Percentiles rank a stretch among this genome's conserved stretches.
Evolutionary conservation across 2,113 vertebrate species (phyloP).

Genomic region (Romanogobio albipinnatus): DNA sequence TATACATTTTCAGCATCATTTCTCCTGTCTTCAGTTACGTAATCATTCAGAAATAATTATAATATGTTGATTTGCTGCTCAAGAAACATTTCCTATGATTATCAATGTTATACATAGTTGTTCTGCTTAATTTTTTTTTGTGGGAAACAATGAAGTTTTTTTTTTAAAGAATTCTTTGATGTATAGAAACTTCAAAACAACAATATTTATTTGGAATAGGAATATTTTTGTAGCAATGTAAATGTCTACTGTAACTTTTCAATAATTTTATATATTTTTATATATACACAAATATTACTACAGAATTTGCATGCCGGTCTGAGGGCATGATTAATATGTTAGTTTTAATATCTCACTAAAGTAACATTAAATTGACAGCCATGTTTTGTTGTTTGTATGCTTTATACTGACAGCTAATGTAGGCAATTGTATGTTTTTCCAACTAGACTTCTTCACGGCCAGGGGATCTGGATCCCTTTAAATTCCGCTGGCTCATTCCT

Average conservation of each 20-base stretch:
- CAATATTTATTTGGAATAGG: no score
- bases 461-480: slow-evolving; percentile 89
- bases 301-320: not conserved
- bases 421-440: slow-evolving; percentile 17
- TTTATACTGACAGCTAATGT: not conserved
- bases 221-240: not conserved
- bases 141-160: not conserved
- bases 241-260: not conserved
- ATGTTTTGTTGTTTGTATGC: not conserved
- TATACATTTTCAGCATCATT: not conserved
- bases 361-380: not conserved
- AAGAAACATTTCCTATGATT: not conserved
- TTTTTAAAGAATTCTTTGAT: not conserved
- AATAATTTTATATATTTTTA: not conserved
- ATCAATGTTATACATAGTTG: not conserved
- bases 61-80: not conserved
- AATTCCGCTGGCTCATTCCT: slow-evolving; percentile 95
- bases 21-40: not conserved
- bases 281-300: not conserved
- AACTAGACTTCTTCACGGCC: slow-evolving; percentile 78
- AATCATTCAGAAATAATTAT: not conserved
- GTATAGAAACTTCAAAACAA: not conserved
- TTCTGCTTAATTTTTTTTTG: not conserved
- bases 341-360: not conserved
- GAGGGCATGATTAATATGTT: not conserved